Percentiles rank a stretch among this genome's conserved stretches.
Conservation (phyloP, 2,888 invertebrate genomes). For the Autographa gamma region DNA sequence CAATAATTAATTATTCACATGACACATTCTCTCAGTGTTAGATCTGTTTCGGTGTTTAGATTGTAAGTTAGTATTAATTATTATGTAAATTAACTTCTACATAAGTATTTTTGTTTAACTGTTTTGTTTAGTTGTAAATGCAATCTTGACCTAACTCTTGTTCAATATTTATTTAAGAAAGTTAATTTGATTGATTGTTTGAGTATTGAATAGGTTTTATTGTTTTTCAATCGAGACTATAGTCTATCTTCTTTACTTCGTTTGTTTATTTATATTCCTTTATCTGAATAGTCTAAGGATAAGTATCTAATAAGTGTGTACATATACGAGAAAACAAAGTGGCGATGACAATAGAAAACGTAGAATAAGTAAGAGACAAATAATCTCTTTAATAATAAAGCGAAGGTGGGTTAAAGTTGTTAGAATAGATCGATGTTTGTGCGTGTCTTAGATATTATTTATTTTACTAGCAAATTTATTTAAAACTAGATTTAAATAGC, state of each 20-base stretch:
- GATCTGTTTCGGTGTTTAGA: constrained; percentile 37
- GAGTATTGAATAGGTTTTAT: too few species aligned
- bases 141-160: too few species aligned
- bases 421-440: constrained; percentile 31
- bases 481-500: constrained; percentile 60
- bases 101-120: background rate
- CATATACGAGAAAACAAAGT: constrained; percentile 64
- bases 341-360: constrained; percentile 83
- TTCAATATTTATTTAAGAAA: too few species aligned
- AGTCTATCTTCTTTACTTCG: background rate
- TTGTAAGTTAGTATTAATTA: constrained; percentile 22
- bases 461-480: constrained; percentile 5
- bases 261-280: background rate
- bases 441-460: constrained; percentile 12
- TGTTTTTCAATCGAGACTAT: too few species aligned
- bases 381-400: constrained; percentile 19
- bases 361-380: constrained; percentile 63
- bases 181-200: too few species aligned
- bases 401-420: constrained; percentile 17
- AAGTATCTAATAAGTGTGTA: constrained; percentile 33
- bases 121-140: constrained; percentile 4
- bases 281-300: background rate
- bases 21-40: constrained; percentile 34
- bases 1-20: constrained; percentile 53
- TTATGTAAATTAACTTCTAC: background rate